Evolutionary conservation across 2,888 invertebrate species (phyloP), one percentile per base, ranked within the genome.

Genomic region (Leptogaster cylindrica): DNA sequence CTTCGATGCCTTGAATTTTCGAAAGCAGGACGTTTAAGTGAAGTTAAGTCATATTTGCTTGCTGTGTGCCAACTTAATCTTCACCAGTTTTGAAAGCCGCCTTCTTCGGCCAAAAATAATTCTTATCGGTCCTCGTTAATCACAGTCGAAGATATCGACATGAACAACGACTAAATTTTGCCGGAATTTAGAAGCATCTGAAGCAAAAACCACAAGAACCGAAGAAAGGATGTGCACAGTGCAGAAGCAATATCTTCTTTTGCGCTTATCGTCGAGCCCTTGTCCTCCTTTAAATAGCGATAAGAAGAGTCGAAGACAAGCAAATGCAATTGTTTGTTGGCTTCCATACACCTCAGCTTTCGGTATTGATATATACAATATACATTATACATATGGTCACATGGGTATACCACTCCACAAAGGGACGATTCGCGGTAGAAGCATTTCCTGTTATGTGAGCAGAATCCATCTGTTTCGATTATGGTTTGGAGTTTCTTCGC

Each of bases 81-180:
- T n/a, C n/a, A n/a, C n/a, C n/a, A n/a, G n/a, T n/a, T n/a, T n/a
- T n/a, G n/a, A n/a, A n/a, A 36, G 55, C 39, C 36, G 55, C 18
- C 25, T 55, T 55, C 36, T 36, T 33, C 18, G 3, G 36, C 55
- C 48, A 16, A 48, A 48, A n/a, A 48, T 33, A 52, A 36, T 12
- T 58, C 36, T 64, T 64, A 64, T 64, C 64, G 33, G 36, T 8
- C 48, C 64, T 64, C 64, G 64, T 64, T 64, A 64, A 64, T 64
- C 64, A 64, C 48, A 61, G 61, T 44, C 44, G 44, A 31, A 61
- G 27, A 18, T 44, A 61, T 61, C 44, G 61, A 61, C 61, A 61
- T 44, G 61, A 44, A 61, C 61, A 61, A 44, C 61, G 61, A 61
- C 41, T 61, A 61, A 61, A 61, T 61, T 61, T 41, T 27, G 44